Conservation (phyloP, 2,797 vertebrate genomes). For the Delichon dasypus region DNA sequence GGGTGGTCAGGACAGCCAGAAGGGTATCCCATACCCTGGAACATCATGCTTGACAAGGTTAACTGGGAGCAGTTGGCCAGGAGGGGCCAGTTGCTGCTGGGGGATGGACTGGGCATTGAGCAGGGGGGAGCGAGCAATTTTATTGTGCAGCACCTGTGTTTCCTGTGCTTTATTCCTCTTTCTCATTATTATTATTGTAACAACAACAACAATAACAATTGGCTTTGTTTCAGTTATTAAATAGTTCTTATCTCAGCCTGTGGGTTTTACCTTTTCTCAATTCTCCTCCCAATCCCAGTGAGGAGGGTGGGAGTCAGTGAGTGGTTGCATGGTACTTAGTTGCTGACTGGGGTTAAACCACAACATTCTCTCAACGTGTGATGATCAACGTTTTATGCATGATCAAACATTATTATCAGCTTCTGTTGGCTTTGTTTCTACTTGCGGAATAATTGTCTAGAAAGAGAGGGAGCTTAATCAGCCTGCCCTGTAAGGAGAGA, state of each 20-base stretch:
- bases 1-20: background rate
- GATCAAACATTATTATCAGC: background rate
- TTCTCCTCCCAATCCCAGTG: background rate
- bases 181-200: background rate
- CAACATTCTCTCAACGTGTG: background rate
- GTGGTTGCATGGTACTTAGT: background rate
- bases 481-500: background rate
- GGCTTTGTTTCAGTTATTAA: background rate
- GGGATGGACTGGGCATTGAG: background rate
- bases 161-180: background rate
- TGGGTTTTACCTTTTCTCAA: background rate
- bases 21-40: background rate
- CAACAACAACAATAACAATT: background rate
- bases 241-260: background rate
- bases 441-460: background rate
- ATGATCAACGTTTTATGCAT: background rate
- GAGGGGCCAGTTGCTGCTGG: background rate
- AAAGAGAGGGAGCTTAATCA: background rate
- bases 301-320: background rate
- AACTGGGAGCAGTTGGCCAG: background rate
- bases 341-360: background rate
- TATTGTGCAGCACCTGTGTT: background rate
- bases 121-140: background rate
- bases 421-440: background rate
- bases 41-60: background rate